Evolutionary conservation across 2,113 vertebrate species (phyloP).

Genomic region (Nannobrachium achirus): DNA sequence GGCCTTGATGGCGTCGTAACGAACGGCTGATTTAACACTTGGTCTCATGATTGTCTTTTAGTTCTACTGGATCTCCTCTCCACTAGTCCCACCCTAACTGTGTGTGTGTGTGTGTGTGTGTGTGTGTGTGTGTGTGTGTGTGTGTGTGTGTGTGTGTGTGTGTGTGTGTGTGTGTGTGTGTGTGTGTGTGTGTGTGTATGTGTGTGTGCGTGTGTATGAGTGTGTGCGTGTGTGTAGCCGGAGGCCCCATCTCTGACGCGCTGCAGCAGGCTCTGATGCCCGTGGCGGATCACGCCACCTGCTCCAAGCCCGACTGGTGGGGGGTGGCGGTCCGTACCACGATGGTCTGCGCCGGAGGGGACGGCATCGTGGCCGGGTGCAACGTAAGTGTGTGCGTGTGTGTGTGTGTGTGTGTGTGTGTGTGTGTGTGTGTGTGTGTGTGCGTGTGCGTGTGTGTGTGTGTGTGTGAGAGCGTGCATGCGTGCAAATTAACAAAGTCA

Average conservation of each 20-base stretch:
- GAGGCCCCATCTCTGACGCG: constrained; percentile 81
- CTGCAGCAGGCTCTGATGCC: constrained; percentile 86
- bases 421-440: constrained; percentile 4
- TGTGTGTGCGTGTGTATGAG: background rate
- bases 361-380: constrained; percentile 81
- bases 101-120: too few relatives aligned
- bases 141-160: background rate
- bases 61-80: too few relatives aligned
- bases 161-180: background rate
- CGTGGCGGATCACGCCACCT: constrained; percentile 81
- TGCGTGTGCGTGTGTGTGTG: constrained; percentile 21
- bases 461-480: background rate
- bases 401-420: constrained; percentile 4
- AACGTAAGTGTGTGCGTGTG: constrained; percentile 71
- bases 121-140: background rate
- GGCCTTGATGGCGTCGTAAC: too few relatives aligned
- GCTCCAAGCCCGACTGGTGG: constrained; percentile 82
- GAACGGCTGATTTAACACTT: too few relatives aligned
- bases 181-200: background rate
- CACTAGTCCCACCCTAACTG: too few relatives aligned
- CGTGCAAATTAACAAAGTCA: background rate
- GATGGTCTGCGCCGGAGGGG: constrained; percentile 83
- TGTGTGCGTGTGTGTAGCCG: constrained; percentile 58
- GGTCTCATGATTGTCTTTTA: too few relatives aligned
- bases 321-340: constrained; percentile 69